These are phyloP conservation scores for Pristionchus maxplancki DNA, from an alignment of 2,888 invertebrate species.

Conservation along the genomic window DNA sequence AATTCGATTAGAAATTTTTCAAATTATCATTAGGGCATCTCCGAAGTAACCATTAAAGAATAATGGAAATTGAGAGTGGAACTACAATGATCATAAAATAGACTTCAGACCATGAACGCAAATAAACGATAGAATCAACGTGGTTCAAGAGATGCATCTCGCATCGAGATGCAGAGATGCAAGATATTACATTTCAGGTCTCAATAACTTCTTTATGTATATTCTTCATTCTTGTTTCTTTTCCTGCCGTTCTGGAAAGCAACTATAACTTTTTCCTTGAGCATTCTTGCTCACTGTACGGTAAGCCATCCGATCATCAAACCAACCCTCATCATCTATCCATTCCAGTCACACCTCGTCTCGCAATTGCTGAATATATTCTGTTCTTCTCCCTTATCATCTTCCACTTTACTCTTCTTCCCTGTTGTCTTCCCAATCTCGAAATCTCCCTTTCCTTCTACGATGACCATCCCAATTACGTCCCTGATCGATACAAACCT, in stretches of 20 bases:
- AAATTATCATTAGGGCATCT: neutral
- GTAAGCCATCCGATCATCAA: neutral
- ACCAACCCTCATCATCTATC: no score
- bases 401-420: conserved; percentile 21
- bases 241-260: neutral
- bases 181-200: neutral
- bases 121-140: no score
- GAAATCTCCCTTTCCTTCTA: conserved; percentile 30
- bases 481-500: neutral
- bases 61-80: neutral
- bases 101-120: no score
- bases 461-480: conserved; percentile 6
- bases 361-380: conserved; percentile 15
- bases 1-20: neutral
- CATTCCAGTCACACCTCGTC: conserved; percentile 12
- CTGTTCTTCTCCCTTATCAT: conserved; percentile 9
- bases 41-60: neutral
- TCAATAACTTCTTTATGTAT: neutral
- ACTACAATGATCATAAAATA: no score
- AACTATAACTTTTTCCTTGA: conserved; percentile 16
- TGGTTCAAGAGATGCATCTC: no score
- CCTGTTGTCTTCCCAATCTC: neutral
- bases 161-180: no score
- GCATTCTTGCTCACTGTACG: conserved; percentile 14
- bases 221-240: neutral